Evolutionary conservation across 2,113 vertebrate species (phyloP).

Genomic region (Chloroceryle aenea): DNA sequence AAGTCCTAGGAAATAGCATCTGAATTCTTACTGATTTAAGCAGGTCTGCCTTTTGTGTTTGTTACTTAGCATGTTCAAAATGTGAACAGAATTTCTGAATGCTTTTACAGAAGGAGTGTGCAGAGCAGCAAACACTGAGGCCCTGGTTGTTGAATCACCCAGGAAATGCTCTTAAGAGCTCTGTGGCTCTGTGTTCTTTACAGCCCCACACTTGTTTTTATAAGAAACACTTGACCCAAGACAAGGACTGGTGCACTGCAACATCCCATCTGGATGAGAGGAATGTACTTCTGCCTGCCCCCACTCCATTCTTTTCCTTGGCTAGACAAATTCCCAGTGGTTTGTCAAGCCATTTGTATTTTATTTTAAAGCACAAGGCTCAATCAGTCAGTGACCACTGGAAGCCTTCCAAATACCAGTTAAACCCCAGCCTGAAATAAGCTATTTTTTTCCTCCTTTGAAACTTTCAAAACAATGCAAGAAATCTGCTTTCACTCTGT

Average conservation of each 20-base stretch:
- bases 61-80: background rate
- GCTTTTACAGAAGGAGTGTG: background rate
- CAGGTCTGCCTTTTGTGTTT: background rate
- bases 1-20: background rate
- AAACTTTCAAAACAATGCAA: constrained; percentile 17
- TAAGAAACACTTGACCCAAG: background rate
- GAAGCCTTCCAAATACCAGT: constrained; percentile 44
- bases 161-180: background rate
- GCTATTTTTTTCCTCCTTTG: background rate
- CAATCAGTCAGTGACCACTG: background rate
- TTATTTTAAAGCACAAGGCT: constrained; percentile 35
- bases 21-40: background rate
- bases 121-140: background rate
- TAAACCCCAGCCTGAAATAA: constrained; percentile 25
- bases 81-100: background rate
- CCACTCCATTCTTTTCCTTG: background rate
- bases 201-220: background rate
- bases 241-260: background rate
- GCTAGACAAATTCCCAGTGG: background rate
- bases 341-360: constrained; percentile 3
- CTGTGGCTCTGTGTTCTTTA: background rate
- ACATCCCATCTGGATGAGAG: background rate
- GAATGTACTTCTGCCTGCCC: background rate
- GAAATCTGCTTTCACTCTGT: constrained; percentile 16
- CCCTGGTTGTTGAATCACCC: background rate